Evolutionary conservation across 2,113 vertebrate genomes (phyloP).

Genomic region (Cisticola juncidis): DNA sequence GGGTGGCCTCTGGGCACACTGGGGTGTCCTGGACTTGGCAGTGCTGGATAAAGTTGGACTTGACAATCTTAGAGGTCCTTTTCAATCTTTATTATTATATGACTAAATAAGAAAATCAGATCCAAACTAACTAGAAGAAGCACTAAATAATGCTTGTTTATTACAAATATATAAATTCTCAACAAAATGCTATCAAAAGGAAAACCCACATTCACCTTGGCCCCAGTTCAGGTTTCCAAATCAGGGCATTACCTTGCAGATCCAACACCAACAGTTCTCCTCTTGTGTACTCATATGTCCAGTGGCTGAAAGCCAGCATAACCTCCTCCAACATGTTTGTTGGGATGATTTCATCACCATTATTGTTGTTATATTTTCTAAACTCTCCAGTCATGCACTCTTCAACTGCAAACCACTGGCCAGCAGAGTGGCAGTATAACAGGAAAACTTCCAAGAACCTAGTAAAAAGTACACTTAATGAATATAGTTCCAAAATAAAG

Average conservation of each 20-base stretch:
- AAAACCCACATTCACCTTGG: neutral
- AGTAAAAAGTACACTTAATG: neutral
- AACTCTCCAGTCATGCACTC: conserved; percentile 98
- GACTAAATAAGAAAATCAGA: neutral
- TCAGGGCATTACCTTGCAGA: conserved; percentile 84
- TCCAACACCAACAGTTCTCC: conserved; percentile 94
- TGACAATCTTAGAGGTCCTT: fast-evolving
- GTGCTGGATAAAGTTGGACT: neutral
- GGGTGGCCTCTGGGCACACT: neutral
- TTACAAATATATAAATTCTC: neutral
- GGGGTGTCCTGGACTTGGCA: neutral
- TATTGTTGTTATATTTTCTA: conserved; percentile 98
- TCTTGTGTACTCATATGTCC: conserved; percentile 95
- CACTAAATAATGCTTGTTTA: neutral
- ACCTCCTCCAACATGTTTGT: conserved; percentile 96
- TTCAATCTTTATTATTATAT: neutral
- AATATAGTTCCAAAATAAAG: neutral
- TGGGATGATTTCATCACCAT: conserved; percentile 95
- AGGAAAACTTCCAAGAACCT: conserved; percentile 98
- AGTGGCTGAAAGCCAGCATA: conserved; percentile 98
- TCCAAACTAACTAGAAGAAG: neutral
- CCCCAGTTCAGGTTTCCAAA: neutral
- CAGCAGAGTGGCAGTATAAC: conserved; percentile 96
- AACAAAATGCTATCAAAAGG: neutral
- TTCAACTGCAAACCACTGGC: conserved; percentile 98